These are phyloP conservation scores for Mohoua ochrocephala DNA, from an alignment of 2,113 vertebrate species.

Conservation along the genomic window DNA sequence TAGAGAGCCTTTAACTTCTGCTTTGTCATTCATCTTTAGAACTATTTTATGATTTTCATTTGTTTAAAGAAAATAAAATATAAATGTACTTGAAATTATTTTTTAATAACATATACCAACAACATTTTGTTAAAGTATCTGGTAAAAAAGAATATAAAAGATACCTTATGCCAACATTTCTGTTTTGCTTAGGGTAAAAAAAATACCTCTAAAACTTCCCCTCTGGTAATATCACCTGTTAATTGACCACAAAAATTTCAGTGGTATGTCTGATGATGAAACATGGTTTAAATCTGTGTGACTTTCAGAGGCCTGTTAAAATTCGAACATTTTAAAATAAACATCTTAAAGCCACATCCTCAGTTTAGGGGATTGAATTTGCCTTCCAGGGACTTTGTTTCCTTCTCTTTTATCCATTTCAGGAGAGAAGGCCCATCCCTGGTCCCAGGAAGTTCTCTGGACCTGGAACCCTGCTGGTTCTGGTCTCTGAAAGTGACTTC, in stretches of 20 bases:
- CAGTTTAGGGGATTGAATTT: not conserved
- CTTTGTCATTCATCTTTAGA: not conserved
- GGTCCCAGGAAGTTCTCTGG: not conserved
- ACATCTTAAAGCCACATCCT: not conserved
- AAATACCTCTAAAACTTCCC: not conserved
- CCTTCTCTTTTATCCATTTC: not conserved
- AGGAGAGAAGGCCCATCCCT: not conserved
- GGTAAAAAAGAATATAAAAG: not conserved
- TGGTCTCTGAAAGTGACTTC: not conserved
- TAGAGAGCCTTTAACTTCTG: not conserved
- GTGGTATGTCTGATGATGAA: not conserved
- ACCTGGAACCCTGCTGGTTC: not conserved
- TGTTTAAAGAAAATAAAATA: not conserved
- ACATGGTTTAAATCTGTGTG: not conserved
- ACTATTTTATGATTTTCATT: not conserved
- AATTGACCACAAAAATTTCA: conserved; percentile 32
- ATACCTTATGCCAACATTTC: not conserved
- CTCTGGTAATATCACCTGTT: not conserved
- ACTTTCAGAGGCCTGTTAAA: not conserved
- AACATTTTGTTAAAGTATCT: not conserved
- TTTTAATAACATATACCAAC: not conserved
- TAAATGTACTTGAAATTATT: not conserved
- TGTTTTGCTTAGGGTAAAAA: not conserved
- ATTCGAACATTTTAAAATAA: conserved; percentile 15
- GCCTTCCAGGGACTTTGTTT: not conserved